Base-by-base conservation (phyloP, 1,140 invertebrate species). In the Myzus persicae region DNA sequence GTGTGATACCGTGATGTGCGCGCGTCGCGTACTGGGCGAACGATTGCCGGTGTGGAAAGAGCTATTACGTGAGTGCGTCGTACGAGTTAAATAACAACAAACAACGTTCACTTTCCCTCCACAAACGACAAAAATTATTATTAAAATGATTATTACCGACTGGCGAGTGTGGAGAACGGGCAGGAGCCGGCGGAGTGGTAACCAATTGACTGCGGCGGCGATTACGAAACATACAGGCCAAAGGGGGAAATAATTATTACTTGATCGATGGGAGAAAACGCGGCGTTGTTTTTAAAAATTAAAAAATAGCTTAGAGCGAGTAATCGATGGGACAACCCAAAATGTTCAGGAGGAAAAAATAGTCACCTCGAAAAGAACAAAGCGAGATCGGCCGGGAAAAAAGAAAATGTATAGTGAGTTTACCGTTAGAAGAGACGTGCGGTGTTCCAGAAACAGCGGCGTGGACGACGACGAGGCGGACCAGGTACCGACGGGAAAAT, bases 81-180 rank as follows among this genome's bases (percentile, higher is more conserved):
- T 18, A 87, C 84, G 42, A 87, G 44, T 87, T 87, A n/a, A 76
- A 76, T 87, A n/a, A n/a, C 46, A 90, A 54, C 46, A 38, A 90
- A 90, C 36, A 59, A 59, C 88, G 88, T 59, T 90, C 46, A 54
- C 46, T 90, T 90, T 90, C 88, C 88, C 88, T 90, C 88, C 88
- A 90, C 36, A 18, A 20, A 36, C 42, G 5, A 87, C 82, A 31
- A 85, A 14, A 4, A 85, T 44, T 26, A 85, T 85, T 31, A 44
- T 22, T 40, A 42, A 18, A n/a, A 76, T 87, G 31, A 44, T 85
- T 87, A 87, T 87, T 46, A n/a, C 42, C 31, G 85, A 87, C 42
- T 85, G 42, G 44, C 44, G 42, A 5, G 31, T 36, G 44, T 31
- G 46, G 31, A 31, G 87, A 46, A n/a, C 20, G 81, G 88, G 88